These are phyloP conservation scores for Villa cingulata DNA, from an alignment of 2,888 invertebrate genomes.

Conservation along the genomic window DNA sequence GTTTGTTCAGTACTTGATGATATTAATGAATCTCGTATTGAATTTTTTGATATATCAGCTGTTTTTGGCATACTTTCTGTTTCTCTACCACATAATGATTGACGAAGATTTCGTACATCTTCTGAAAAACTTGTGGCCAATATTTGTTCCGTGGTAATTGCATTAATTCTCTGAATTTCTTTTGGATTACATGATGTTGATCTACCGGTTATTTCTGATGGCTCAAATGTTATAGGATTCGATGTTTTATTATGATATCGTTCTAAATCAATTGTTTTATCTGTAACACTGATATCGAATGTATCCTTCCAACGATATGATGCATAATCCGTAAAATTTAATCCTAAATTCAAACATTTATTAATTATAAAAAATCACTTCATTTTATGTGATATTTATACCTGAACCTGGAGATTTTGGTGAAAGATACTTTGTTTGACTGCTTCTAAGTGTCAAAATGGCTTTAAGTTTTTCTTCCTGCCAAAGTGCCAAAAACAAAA, in stretches of 20 bases:
- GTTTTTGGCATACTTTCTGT: slow-evolving; percentile 25
- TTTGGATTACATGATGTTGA: slow-evolving; percentile 24
- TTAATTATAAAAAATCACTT: too few species aligned
- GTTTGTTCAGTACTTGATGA: not conserved
- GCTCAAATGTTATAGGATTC: slow-evolving; percentile 26
- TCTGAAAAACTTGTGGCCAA: slow-evolving; percentile 28
- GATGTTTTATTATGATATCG: slow-evolving; percentile 15
- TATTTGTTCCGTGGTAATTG: slow-evolving; percentile 29
- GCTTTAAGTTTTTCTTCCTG: too few species aligned
- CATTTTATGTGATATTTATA: too few species aligned
- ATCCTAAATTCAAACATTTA: too few species aligned
- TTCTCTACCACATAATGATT: slow-evolving; percentile 4
- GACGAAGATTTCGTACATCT: slow-evolving; percentile 21
- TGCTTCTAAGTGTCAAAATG: too few species aligned
- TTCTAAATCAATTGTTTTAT: slow-evolving; percentile 30
- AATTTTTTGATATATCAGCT: slow-evolving; percentile 25
- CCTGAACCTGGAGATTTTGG: too few species aligned
- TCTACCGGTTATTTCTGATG: slow-evolving; percentile 31
- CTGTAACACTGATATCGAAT: slow-evolving; percentile 8
- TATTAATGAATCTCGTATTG: not conserved
- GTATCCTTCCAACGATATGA: not conserved
- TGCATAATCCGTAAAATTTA: not conserved
- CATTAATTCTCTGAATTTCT: slow-evolving; percentile 5
- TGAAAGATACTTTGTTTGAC: too few species aligned
- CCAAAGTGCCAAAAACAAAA: too few species aligned